Base-by-base conservation (phyloP, 2,113 vertebrate species). In the Sardina pilchardus region DNA sequence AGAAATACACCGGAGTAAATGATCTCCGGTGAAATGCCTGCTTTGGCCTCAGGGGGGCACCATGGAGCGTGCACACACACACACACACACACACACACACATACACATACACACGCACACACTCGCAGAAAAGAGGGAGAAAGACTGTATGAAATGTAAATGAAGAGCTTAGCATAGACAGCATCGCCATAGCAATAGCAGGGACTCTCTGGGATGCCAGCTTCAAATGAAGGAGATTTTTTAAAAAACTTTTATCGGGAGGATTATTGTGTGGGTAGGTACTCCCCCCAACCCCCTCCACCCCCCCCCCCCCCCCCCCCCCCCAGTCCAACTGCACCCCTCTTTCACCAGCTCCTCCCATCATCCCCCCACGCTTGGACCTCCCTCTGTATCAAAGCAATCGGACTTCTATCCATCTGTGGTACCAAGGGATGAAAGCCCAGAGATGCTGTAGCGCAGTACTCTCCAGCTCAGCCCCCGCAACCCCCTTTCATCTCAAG, bases 151-250 rank as follows among this genome's bases (percentile, higher is more conserved):
- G 63, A 26, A 1, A 14, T 30, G n/a, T 67, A 67, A 26, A 67
- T 67, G n/a, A 67, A 67, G 26, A 8, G n/a, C 71, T 34, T 12
- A 36, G 34, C 30, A 30, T 16, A 10, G 71, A 78, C 30, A 34
- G 71, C 14, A 10, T 34, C 44, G 26, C 6, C 44, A 82, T 78
- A 81, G 82, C 86, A 84, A 85, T 86, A 90, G 87, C 86, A 83
- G 85, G 71, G 34, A 85, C 84, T 63, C 84, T 24, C 78, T 47
- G 36, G 42, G 6, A 53, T 26, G 82, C 50, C 19, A 1, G 12
- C 14, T 17, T 34, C 12, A 34, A 17, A 78, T 78, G 71, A 78
- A 78, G 30, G 71, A 78, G n/a, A 30, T 71, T 71, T 14, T 78
- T 5, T 78, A 4, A 78, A 34, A 26, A 71, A 8, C 9, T 12